These are phyloP conservation scores for Drosophila oshimai DNA, from an alignment of 1,140 invertebrate species.

Conservation along the genomic window DNA sequence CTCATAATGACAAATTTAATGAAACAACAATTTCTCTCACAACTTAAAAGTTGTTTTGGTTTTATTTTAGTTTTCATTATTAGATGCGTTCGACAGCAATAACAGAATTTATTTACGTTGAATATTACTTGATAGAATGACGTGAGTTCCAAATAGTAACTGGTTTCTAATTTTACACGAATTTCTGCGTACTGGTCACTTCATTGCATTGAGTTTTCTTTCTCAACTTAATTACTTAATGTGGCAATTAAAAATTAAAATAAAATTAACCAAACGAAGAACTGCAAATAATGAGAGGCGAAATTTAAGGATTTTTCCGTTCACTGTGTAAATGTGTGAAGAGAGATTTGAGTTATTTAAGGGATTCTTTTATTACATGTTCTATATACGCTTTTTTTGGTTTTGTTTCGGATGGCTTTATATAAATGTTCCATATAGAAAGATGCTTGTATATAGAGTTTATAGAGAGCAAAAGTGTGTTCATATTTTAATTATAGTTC, in stretches of 20 bases:
- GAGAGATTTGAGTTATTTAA: constrained; percentile 16
- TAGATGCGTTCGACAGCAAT: constrained; percentile 62
- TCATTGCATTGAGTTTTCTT: neutral
- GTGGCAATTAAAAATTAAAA: neutral
- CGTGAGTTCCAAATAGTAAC: constrained; percentile 28
- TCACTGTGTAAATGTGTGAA: constrained; percentile 5
- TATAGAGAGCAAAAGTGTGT: constrained; percentile 70
- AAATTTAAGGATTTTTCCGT: neutral
- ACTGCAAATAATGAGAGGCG: constrained; percentile 27
- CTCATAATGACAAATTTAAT: constrained; percentile 69
- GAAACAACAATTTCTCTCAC: constrained; percentile 68
- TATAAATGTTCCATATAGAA: constrained; percentile 63
- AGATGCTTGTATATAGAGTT: constrained; percentile 70
- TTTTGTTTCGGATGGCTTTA: constrained; percentile 30
- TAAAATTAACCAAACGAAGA: constrained; percentile 5
- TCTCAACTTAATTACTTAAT: constrained; percentile 25
- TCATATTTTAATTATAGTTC: constrained; percentile 50
- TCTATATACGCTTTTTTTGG: constrained; percentile 24
- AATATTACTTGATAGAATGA: constrained; percentile 40
- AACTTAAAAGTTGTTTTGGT: constrained; percentile 54
- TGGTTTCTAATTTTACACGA: constrained; percentile 33
- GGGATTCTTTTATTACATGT: constrained; percentile 30
- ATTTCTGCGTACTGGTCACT: constrained; percentile 57
- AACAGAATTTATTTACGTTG: constrained; percentile 59
- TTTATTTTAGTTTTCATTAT: constrained; percentile 28